Conservation (phyloP, 2,797 vertebrate species). For the Jordanella pulchra region DNA sequence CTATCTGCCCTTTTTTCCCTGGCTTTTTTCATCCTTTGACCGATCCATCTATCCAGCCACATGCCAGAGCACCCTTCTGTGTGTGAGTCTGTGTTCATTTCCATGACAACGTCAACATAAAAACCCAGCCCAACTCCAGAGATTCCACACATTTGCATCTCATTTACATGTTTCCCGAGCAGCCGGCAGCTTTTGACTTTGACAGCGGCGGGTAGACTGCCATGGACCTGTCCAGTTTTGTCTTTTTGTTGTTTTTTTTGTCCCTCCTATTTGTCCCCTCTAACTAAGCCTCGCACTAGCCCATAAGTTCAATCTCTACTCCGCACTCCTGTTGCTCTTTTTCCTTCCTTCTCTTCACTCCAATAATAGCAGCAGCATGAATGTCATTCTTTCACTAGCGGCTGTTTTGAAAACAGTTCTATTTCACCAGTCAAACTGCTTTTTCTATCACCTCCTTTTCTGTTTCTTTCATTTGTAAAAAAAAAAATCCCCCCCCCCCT, state of each 20-base stretch:
- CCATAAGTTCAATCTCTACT: constrained; percentile 39
- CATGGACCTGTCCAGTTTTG: constrained; percentile 50
- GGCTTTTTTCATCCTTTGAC: constrained; percentile 34
- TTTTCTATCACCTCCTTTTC: constrained; percentile 36
- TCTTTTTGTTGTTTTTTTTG: constrained; percentile 13
- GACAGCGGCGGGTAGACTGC: constrained; percentile 65
- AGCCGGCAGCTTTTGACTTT: constrained; percentile 78
- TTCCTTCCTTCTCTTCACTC: constrained; percentile 9
- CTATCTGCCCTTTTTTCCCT: constrained; percentile 30
- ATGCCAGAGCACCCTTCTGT: constrained; percentile 41
- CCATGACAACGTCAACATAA: constrained; percentile 79
- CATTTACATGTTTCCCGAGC: constrained; percentile 83
- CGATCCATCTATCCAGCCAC: constrained; percentile 41
- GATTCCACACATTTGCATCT: constrained; percentile 79
- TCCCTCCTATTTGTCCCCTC: constrained; percentile 16
- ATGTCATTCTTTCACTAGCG: constrained; percentile 20
- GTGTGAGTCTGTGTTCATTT: constrained; percentile 64
- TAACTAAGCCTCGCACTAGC: constrained; percentile 28
- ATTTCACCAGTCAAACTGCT: constrained; percentile 32
- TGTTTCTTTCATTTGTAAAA: constrained; percentile 49
- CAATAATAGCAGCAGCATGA: constrained; percentile 16
- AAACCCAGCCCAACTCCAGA: constrained; percentile 65
- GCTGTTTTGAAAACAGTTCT: constrained; percentile 55
- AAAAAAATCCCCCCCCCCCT: no score
- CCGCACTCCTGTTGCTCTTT: constrained; percentile 5